phyloP scores from a whole-genome alignment of 2,888 invertebrate species.

The Theretra japonica region DNA sequence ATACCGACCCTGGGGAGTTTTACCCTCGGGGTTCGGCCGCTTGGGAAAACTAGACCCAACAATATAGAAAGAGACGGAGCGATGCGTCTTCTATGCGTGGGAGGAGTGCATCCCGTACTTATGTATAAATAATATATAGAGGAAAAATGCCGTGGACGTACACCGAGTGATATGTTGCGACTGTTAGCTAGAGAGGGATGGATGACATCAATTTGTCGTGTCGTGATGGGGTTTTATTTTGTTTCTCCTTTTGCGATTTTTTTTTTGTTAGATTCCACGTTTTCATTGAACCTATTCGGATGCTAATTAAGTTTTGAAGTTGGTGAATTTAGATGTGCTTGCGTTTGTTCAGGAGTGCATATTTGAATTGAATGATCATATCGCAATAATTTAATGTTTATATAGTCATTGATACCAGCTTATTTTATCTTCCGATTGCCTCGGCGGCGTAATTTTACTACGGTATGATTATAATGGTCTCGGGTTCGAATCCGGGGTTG shows the following conservation, averaged over 20 bases:
- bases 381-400: too few species aligned
- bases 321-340: neutral
- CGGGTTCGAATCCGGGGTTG: too few species aligned
- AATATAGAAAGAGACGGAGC: conserved; percentile 81
- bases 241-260: conserved; percentile 74
- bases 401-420: too few species aligned
- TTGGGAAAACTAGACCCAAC: conserved; percentile 85
- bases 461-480: too few species aligned
- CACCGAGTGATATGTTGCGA: conserved; percentile 83
- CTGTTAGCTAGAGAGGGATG: conserved; percentile 83
- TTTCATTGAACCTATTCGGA: conserved; percentile 13
- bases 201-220: conserved; percentile 84
- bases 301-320: conserved; percentile 19
- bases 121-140: conserved; percentile 85
- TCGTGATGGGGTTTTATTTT: conserved; percentile 85
- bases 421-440: too few species aligned
- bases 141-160: conserved; percentile 84
- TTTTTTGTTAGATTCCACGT: conserved; percentile 42
- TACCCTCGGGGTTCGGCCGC: conserved; percentile 83
- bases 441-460: too few species aligned
- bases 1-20: conserved; percentile 84
- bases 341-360: neutral
- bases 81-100: conserved; percentile 57
- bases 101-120: conserved; percentile 77
- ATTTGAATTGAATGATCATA: too few species aligned